Percentiles rank a stretch among this genome's conserved stretches.
Conservation (phyloP, 2,113 vertebrate species). For the Amphiprion percula region DNA sequence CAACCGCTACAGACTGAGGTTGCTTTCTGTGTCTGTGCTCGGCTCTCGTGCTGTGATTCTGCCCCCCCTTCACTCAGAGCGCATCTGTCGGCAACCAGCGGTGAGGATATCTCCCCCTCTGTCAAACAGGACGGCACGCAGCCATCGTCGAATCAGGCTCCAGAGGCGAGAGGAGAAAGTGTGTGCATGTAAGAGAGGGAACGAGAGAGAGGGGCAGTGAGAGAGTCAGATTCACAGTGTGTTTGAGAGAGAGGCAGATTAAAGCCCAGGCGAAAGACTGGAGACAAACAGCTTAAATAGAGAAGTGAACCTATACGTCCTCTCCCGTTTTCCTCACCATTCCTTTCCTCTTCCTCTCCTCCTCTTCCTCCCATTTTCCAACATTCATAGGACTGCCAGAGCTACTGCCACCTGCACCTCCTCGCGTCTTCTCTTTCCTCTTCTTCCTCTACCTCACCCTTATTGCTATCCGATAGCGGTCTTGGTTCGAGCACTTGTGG, state of each 20-base stretch:
- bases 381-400: slow-evolving; percentile 66
- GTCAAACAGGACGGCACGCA: slow-evolving; percentile 72
- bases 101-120: slow-evolving; percentile 74
- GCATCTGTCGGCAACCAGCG: slow-evolving; percentile 74
- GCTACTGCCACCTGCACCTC: slow-evolving; percentile 74
- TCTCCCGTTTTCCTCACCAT: slow-evolving; percentile 75
- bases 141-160: slow-evolving; percentile 65
- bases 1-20: slow-evolving; percentile 50
- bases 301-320: slow-evolving; percentile 77
- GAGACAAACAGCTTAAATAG: slow-evolving; percentile 74
- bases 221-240: slow-evolving; percentile 66
- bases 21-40: slow-evolving; percentile 43
- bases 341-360: slow-evolving; percentile 70
- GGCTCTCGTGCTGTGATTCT: slow-evolving; percentile 56
- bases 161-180: slow-evolving; percentile 60
- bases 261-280: slow-evolving; percentile 71
- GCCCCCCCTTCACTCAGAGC: slow-evolving; percentile 65
- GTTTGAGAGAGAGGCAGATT: slow-evolving; percentile 70
- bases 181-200: slow-evolving; percentile 34
- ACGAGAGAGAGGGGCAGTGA: slow-evolving; percentile 44
- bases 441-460: slow-evolving; percentile 67
- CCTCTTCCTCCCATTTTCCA: slow-evolving; percentile 66
- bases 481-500: slow-evolving; percentile 63
- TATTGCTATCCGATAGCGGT: slow-evolving; percentile 45
- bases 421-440: slow-evolving; percentile 54